Evolutionary conservation across 2,113 vertebrate genomes (phyloP), one percentile per base, ranked within the genome.

Genomic region (Danionella cerebrum): DNA sequence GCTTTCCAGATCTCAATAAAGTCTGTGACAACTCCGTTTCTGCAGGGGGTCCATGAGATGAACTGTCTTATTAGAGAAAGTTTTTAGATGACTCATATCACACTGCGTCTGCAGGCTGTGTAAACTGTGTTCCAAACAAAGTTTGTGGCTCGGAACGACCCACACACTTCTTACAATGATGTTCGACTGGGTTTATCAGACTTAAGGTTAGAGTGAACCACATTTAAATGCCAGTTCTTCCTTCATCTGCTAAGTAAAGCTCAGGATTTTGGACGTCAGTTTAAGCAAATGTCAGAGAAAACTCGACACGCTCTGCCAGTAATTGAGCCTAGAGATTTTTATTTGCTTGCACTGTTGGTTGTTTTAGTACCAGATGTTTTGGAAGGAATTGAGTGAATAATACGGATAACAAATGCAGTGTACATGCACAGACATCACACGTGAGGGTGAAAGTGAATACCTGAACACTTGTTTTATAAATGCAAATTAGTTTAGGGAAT

Each of bases 1-100:
- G 53, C 16, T 33, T 68, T 67, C 67, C 54, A 35, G 48, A 62
- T 70, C 73, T 84, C 74, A 80, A 79, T 82, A 78, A 81, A 59
- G 70, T 52, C 69, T 71, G 39, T 65, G 70, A 86, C 76, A 82
- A 62, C 71, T 36, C 54, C 70, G 36, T 55, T 70, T 81, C 65
- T 62, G 52, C 39, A 69, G 70, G 65, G 65, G 52, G 72, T 73
- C 27, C 47, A 12, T 2, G 39, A 67, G 73, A 70, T 73, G 62
- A 78, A 69, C 45, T 67, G 58, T 77, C 50, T 65, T 35, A 41
- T 38, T 41, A 31, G 67, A 69, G 53, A 71, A 65, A 57, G 73
- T 79, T 70, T 71, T 48, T 67, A 70, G 42, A 74, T 81, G 71
- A 81, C 74, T 78, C 64, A 22, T 44, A 45, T 58, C n/a, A 69